A percentile compares a stretch with the other conserved stretches of the same genome.
phyloP scores from a whole-genome alignment of 2,888 invertebrate species.

The Ceratothoa steindachneri region DNA sequence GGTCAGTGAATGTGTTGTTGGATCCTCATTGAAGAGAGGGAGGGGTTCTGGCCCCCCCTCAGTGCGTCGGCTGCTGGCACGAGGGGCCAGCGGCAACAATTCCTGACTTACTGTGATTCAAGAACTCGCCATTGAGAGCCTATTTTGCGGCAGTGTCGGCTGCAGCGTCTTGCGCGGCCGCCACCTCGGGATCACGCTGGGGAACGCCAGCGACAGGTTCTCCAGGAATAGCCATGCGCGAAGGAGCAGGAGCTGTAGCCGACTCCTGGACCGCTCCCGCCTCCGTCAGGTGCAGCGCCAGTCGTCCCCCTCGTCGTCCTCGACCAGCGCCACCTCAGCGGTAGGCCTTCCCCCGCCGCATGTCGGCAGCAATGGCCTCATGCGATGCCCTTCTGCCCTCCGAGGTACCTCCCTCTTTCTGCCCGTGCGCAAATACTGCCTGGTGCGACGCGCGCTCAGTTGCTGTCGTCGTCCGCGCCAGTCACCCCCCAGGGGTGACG shows the following conservation, averaged over 20 bases:
- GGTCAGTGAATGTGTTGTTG: background rate
- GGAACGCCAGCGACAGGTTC: background rate
- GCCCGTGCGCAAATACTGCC: background rate
- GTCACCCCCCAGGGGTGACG: background rate
- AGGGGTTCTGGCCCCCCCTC: background rate
- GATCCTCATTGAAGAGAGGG: background rate
- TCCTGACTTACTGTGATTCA: background rate
- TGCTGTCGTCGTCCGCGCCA: background rate
- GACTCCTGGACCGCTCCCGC: background rate
- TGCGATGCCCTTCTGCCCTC: background rate
- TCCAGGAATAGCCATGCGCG: background rate
- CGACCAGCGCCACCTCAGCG: background rate
- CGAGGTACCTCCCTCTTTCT: background rate
- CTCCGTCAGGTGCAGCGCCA: background rate
- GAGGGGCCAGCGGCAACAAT: background rate
- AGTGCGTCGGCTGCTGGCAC: background rate
- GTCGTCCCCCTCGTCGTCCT: background rate
- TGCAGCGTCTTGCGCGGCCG: background rate
- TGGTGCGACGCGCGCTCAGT: background rate
- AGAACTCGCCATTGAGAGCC: background rate
- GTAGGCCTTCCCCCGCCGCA: background rate
- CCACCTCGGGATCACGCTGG: background rate
- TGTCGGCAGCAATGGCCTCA: background rate
- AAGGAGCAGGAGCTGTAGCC: slow-evolving; percentile 8
- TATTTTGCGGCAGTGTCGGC: background rate